phyloP scores from a whole-genome alignment of 1,140 invertebrate species.

The Neotoxoptera formosana region DNA sequence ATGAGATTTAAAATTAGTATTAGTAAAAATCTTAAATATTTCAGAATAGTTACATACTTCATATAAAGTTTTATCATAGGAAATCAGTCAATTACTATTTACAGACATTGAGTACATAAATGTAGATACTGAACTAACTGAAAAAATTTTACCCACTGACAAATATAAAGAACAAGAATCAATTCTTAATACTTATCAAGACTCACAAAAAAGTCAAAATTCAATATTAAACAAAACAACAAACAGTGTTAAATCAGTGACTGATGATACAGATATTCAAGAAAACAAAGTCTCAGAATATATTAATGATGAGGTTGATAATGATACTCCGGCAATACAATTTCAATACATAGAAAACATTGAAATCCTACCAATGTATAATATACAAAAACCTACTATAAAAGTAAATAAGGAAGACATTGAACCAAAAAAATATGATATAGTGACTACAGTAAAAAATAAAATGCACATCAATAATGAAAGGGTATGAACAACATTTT shows the following conservation, averaged over 20 bases:
- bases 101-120: background rate
- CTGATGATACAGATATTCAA: background rate
- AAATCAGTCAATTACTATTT: background rate
- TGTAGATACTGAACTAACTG: background rate
- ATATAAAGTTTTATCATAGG: slow-evolving; percentile 27
- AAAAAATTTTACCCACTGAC: background rate
- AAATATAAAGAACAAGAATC: background rate
- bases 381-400: slow-evolving; percentile 19
- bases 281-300: background rate
- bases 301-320: background rate
- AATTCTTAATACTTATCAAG: background rate
- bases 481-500: background rate
- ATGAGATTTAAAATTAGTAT: background rate
- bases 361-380: background rate
- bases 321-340: background rate
- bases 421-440: slow-evolving; percentile 18
- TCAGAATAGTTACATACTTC: background rate
- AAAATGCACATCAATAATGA: slow-evolving; percentile 10
- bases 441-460: slow-evolving; percentile 49
- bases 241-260: background rate
- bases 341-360: background rate
- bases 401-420: background rate
- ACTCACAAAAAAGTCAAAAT: background rate
- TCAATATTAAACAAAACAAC: background rate
- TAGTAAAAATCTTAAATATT: background rate